Base-by-base conservation (phyloP, 2,888 invertebrate species). In the Pseudoips prasinana region DNA sequence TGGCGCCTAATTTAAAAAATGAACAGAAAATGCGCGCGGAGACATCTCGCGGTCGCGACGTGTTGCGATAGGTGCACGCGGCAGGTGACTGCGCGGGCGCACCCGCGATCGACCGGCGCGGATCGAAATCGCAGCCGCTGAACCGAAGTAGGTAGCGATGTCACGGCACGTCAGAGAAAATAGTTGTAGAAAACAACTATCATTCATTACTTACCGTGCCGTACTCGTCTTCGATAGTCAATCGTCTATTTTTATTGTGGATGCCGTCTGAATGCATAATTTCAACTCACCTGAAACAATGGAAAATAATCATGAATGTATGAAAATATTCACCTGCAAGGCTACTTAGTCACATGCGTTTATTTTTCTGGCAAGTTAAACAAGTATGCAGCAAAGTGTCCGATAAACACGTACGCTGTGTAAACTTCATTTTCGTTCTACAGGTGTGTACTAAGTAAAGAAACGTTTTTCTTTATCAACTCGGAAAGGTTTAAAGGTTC, bases 131-230 rank as follows among this genome's bases (percentile, higher is more conserved):
- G 57, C 61, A 62, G 59, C 53, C 58, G 58, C 56, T 62, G 64
- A 60, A 63, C 58, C 66, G 58, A 73, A 78, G 72, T 76, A 75
- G 77, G 77, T 64, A 72, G 77, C 73, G 54, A 76, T 77, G 80
- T 74, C 81, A 78, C 59, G 63, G 60, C 68, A 74, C 59, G 63
- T 61, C 68, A 74, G 80, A 75, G 79, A 83, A 80, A 81, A 77
- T 67, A 54, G 44, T 57, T 49, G 65, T 75, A 78, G 77, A 78
- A 77, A 82, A 75, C 73, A 60, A 68, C 67, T 62, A 64, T 64
- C 66, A 69, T 70, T 64, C 66, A 69, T 70, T 62, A 73, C 69
- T 76, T 69, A 72, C 73, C 59, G 68, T 70, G 59, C 69, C 55
- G 52, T 65, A 62, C 64, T 52, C 45, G 60, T 57, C 58, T 66